A percentile compares a stretch with the other conserved stretches of the same genome.
Evolutionary conservation across 1,140 invertebrate species (phyloP).

Genomic region (Notospermus geniculatus): DNA sequence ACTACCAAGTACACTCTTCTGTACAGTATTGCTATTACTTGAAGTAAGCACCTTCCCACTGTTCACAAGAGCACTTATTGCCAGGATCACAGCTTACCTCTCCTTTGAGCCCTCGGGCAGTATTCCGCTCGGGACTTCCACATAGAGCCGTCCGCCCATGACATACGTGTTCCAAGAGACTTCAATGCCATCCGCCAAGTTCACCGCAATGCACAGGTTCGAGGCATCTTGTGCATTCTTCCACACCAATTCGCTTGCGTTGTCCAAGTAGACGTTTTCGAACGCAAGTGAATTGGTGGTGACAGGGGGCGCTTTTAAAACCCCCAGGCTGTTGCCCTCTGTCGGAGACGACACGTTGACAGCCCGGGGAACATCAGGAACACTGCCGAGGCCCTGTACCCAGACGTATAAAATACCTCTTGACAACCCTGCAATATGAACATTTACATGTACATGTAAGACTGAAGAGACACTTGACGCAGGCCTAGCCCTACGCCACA

Average conservation of each 20-base stretch:
- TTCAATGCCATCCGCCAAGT: constrained; percentile 71
- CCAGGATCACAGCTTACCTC: constrained; percentile 40
- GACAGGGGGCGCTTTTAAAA: constrained; percentile 74
- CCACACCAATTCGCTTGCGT: constrained; percentile 12
- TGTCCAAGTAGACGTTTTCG: constrained; percentile 56
- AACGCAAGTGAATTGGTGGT: constrained; percentile 57
- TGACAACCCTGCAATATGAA: constrained; percentile 38
- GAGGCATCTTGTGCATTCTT: constrained; percentile 29
- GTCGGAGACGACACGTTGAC: constrained; percentile 63
- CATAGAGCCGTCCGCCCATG: constrained; percentile 72
- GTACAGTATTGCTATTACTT: no score
- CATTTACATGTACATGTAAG: not conserved
- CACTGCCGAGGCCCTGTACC: constrained; percentile 97
- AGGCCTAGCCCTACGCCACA: no score
- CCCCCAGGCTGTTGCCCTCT: constrained; percentile 80
- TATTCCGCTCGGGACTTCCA: constrained; percentile 79
- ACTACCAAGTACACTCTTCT: no score
- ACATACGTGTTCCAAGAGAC: constrained; percentile 78
- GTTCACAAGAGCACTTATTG: no score
- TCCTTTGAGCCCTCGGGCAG: constrained; percentile 87
- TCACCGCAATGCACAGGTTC: constrained; percentile 67
- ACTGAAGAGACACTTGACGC: no score
- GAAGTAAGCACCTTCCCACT: no score
- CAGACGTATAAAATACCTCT: constrained; percentile 82
- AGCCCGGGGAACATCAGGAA: constrained; percentile 89